These are phyloP conservation scores for Luffia ferchaultella DNA, from an alignment of 2,888 invertebrate genomes.

Conservation along the genomic window DNA sequence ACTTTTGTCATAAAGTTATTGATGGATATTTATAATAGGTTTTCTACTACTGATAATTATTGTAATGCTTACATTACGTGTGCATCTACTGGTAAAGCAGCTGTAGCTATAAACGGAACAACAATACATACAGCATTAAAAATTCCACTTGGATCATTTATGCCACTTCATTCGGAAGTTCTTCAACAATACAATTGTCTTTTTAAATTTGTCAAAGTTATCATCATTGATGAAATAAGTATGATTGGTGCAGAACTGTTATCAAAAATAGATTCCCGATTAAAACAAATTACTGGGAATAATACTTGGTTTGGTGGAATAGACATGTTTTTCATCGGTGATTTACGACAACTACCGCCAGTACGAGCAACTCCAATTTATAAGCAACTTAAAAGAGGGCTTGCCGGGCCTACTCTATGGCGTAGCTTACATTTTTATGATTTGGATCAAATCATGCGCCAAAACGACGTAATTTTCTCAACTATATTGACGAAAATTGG, in stretches of 20 bases:
- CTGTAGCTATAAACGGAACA: background rate
- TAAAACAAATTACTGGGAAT: background rate
- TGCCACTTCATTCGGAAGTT: background rate
- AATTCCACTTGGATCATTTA: background rate
- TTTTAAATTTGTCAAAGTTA: constrained; percentile 2
- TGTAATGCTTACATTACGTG: background rate
- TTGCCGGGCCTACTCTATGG: constrained; percentile 3
- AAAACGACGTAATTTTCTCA: constrained; percentile 1
- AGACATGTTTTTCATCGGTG: background rate
- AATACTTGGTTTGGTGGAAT: background rate
- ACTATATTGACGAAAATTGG: constrained; percentile 4
- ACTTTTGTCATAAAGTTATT: background rate
- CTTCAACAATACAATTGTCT: background rate
- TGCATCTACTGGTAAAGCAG: constrained; percentile 3
- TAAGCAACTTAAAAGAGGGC: background rate
- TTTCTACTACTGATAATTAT: background rate
- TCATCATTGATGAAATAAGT: constrained; percentile 2
- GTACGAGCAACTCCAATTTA: background rate
- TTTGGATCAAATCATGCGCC: constrained; percentile 3
- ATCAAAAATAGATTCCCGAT: background rate
- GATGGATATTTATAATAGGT: background rate
- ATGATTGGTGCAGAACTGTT: background rate
- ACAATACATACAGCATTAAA: constrained; percentile 2
- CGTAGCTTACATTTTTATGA: background rate
- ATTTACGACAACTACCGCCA: background rate